Conservation (phyloP, 2,113 vertebrate genomes). For the Spea multiplicata region DNA sequence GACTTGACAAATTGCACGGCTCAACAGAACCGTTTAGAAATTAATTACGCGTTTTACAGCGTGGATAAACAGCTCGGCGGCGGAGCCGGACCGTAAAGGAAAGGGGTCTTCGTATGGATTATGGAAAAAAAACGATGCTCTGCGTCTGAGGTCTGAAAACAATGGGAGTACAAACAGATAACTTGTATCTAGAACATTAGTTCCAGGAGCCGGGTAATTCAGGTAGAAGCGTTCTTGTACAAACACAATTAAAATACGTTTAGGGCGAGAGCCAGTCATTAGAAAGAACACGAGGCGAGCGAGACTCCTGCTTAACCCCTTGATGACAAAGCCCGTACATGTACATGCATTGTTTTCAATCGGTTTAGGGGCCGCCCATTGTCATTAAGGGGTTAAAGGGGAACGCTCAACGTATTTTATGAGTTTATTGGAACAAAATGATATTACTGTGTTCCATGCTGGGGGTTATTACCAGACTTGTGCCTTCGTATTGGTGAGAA, state of each 20-base stretch:
- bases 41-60: conserved; percentile 86
- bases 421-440: too few species aligned
- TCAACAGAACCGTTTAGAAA: conserved; percentile 80
- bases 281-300: not conserved
- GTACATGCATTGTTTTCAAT: too few species aligned
- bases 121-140: conserved; percentile 4
- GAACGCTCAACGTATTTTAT: too few species aligned
- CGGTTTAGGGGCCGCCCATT: too few species aligned
- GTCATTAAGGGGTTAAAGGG: too few species aligned
- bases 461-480: too few species aligned
- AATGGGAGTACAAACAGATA: conserved; percentile 8
- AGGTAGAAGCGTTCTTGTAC: conserved; percentile 12
- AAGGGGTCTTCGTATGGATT: conserved; percentile 23
- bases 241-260: not conserved
- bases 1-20: conserved; percentile 81
- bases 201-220: not conserved
- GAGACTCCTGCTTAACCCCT: too few species aligned
- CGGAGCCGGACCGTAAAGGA: conserved; percentile 16
- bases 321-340: too few species aligned
- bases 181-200: not conserved
- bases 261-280: not conserved
- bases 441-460: too few species aligned
- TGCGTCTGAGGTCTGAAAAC: conserved; percentile 2
- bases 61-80: conserved; percentile 71
- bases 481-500: too few species aligned